These are phyloP conservation scores for Proteles cristata DNA, from an alignment of 2,113 vertebrate species.

Conservation along the genomic window DNA sequence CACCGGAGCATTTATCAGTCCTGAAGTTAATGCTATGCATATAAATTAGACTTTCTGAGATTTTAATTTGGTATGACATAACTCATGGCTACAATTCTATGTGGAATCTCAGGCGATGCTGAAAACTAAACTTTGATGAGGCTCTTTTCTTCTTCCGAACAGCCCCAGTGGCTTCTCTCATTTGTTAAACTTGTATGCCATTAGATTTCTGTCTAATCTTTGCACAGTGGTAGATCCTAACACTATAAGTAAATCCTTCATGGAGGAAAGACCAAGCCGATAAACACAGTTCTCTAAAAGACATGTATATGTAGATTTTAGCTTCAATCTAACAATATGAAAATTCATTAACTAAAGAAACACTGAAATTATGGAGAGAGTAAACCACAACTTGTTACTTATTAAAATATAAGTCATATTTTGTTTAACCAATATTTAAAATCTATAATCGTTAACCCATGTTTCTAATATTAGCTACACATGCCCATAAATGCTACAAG, in stretches of 20 bases:
- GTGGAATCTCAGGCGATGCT: neutral
- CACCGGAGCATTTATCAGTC: neutral
- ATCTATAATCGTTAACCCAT: neutral
- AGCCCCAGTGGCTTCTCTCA: neutral
- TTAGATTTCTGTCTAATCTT: conserved; percentile 14
- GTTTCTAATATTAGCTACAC: neutral
- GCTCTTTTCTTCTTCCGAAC: neutral
- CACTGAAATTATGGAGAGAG: neutral
- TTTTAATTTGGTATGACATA: neutral
- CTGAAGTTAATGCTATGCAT: conserved; percentile 2
- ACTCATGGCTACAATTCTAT: conserved; percentile 5
- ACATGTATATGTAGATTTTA: neutral
- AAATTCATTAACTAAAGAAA: conserved; percentile 36
- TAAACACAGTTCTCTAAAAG: conserved; percentile 41
- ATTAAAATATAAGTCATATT: conserved; percentile 17
- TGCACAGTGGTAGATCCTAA: neutral
- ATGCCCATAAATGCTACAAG: neutral
- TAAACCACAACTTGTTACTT: neutral
- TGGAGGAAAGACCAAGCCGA: neutral
- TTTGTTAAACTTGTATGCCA: neutral
- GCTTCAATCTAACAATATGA: conserved; percentile 49
- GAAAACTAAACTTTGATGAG: neutral
- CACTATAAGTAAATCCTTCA: neutral
- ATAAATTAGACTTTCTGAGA: neutral
- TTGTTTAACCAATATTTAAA: conserved; percentile 16